phyloP scores from a whole-genome alignment of 2,888 invertebrate species.

The Ophioninae sp. region DNA sequence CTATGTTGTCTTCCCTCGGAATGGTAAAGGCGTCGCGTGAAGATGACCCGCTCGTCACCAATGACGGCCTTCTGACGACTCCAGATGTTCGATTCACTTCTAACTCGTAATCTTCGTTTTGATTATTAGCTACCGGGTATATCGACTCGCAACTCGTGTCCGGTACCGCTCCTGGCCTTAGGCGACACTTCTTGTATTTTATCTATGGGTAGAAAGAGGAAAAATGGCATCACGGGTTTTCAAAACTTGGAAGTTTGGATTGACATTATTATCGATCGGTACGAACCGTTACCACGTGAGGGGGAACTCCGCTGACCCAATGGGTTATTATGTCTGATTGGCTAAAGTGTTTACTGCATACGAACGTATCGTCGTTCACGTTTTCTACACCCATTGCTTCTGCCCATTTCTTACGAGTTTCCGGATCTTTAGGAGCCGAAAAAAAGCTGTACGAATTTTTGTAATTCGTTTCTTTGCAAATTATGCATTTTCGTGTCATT shows the following conservation, averaged over 20 bases:
- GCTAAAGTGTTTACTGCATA: constrained; percentile 78
- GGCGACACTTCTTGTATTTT: constrained; percentile 77
- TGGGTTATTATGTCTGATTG: constrained; percentile 77
- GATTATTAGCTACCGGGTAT: constrained; percentile 52
- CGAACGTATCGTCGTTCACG: constrained; percentile 77
- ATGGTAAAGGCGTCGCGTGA: constrained; percentile 57
- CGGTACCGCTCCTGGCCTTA: constrained; percentile 75
- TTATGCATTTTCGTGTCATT: constrained; percentile 78
- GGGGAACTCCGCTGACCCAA: constrained; percentile 78
- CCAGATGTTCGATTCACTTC: constrained; percentile 61
- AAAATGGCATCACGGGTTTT: background rate
- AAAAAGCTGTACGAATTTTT: constrained; percentile 77
- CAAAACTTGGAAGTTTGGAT: background rate
- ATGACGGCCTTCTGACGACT: constrained; percentile 19
- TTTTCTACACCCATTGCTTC: constrained; percentile 74
- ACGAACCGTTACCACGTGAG: constrained; percentile 77
- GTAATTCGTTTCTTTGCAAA: constrained; percentile 78
- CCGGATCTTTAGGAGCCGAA: constrained; percentile 77
- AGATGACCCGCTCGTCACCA: constrained; percentile 13
- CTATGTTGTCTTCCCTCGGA: constrained; percentile 57
- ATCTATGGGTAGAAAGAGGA: constrained; percentile 65
- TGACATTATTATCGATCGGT: background rate
- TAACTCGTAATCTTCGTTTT: constrained; percentile 62
- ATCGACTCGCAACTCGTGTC: constrained; percentile 57
- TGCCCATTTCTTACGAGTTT: constrained; percentile 76